phyloP scores from a whole-genome alignment of 1,140 invertebrate species.

The Hyphantria cunea region DNA sequence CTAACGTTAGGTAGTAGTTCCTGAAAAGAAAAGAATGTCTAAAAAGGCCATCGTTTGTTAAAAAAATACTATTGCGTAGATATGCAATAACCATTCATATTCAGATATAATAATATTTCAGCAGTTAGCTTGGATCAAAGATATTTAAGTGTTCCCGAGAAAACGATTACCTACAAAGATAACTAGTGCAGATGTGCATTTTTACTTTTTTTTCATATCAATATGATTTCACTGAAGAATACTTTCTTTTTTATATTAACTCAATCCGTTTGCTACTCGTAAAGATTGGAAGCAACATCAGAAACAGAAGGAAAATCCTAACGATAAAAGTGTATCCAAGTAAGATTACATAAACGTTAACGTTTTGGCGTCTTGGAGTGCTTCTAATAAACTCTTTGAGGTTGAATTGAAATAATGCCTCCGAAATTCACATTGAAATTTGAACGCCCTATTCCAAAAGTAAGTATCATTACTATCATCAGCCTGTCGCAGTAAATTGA shows the following conservation, averaged over 20 bases:
- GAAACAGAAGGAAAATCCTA: slow-evolving; percentile 12
- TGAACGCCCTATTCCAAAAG: too few species aligned
- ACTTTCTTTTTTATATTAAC: slow-evolving; percentile 3
- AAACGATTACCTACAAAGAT: slow-evolving; percentile 13
- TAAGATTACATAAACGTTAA: slow-evolving; percentile 24
- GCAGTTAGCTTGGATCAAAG: too few species aligned
- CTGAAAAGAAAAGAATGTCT: too few species aligned
- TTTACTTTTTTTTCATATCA: too few species aligned
- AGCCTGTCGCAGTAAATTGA: too few species aligned
- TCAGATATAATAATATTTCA: too few species aligned
- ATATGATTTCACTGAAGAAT: neutral
- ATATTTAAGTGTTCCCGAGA: neutral
- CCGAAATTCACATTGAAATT: too few species aligned
- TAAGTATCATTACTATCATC: too few species aligned
- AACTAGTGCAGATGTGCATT: slow-evolving; percentile 10
- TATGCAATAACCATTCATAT: too few species aligned
- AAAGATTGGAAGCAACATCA: neutral
- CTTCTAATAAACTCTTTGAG: slow-evolving; percentile 21
- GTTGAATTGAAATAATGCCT: slow-evolving; percentile 4
- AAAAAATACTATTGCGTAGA: too few species aligned
- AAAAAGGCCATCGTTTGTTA: too few species aligned
- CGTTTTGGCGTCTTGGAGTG: slow-evolving; percentile 8
- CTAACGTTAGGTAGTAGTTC: too few species aligned
- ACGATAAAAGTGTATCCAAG: slow-evolving; percentile 1
- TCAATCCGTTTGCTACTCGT: neutral